phyloP scores from a whole-genome alignment of 2,113 vertebrate genomes.

The Megaceryle maxima region DNA sequence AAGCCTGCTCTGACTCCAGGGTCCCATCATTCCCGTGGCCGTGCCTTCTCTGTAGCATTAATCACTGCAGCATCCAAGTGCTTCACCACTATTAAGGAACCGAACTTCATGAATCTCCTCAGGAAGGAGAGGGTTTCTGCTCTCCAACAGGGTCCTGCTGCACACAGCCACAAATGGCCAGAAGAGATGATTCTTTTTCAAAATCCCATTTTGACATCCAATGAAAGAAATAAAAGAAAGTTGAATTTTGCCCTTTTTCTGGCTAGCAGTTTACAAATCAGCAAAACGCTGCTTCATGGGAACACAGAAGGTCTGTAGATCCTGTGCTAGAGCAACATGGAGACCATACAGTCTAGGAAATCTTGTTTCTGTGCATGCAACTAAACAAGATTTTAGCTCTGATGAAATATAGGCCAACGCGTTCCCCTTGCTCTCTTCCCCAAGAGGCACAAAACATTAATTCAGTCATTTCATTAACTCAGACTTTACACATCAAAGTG shows the following conservation, averaged over 20 bases:
- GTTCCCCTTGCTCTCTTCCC: neutral
- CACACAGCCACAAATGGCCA: neutral
- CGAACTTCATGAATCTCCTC: neutral
- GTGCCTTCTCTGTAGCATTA: neutral
- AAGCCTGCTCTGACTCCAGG: neutral
- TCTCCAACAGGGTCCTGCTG: neutral
- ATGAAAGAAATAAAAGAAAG: neutral
- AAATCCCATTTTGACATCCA: neutral
- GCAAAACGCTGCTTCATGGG: neutral
- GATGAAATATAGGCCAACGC: constrained; percentile 48
- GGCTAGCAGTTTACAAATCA: neutral
- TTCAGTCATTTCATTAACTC: constrained; percentile 62
- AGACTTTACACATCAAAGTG: constrained; percentile 62
- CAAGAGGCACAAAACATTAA: constrained; percentile 45
- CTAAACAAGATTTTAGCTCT: neutral
- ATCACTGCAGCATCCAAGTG: neutral
- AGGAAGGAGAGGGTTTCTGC: neutral
- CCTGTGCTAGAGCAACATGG: neutral
- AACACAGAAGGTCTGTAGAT: neutral
- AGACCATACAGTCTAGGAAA: neutral
- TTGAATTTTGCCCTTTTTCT: neutral
- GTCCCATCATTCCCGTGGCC: rapidly evolving
- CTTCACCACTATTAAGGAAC: neutral
- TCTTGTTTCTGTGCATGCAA: neutral
- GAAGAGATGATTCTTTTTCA: neutral